Evolutionary conservation across 92 coral and sea anemone genomes (phyloP).

Genomic region (Anthopleura xanthogrammica): DNA sequence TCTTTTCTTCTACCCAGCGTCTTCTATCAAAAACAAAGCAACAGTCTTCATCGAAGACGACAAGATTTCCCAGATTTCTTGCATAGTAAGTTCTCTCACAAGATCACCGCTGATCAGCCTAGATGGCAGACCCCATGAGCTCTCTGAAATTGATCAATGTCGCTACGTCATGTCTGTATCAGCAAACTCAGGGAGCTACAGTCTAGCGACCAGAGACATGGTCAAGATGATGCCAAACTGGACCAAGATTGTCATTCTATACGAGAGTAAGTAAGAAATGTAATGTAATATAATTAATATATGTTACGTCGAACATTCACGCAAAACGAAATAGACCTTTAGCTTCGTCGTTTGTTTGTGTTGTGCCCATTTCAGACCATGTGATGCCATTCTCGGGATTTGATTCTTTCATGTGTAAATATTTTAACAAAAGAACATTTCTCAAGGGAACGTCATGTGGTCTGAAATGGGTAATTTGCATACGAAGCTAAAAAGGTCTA

Average conservation of each 20-base stretch:
- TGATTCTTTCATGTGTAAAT: no score
- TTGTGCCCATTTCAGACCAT: no score
- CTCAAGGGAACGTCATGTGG: no score
- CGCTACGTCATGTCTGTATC: constrained; percentile 18
- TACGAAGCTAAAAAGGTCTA: no score
- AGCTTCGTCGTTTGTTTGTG: no score
- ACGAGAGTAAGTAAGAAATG: neutral
- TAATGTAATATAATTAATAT: no score
- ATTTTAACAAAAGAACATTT: no score
- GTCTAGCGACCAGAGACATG: constrained; percentile 6
- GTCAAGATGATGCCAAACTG: constrained; percentile 10
- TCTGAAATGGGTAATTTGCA: no score
- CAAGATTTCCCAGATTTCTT: neutral
- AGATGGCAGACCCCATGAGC: constrained; percentile 5
- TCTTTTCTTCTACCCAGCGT: neutral
- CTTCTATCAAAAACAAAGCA: neutral
- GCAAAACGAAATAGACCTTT: no score
- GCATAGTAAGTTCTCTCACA: constrained; percentile 21
- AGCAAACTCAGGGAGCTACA: constrained; percentile 3
- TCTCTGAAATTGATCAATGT: constrained; percentile 1
- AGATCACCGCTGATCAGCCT: constrained; percentile 17
- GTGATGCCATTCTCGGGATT: no score
- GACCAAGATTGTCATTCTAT: constrained; percentile 14
- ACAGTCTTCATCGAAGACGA: constrained; percentile 15
- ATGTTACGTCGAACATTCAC: no score